Evolutionary conservation across 2,797 vertebrate species (phyloP).

Genomic region (Trichosurus vulpecula): DNA sequence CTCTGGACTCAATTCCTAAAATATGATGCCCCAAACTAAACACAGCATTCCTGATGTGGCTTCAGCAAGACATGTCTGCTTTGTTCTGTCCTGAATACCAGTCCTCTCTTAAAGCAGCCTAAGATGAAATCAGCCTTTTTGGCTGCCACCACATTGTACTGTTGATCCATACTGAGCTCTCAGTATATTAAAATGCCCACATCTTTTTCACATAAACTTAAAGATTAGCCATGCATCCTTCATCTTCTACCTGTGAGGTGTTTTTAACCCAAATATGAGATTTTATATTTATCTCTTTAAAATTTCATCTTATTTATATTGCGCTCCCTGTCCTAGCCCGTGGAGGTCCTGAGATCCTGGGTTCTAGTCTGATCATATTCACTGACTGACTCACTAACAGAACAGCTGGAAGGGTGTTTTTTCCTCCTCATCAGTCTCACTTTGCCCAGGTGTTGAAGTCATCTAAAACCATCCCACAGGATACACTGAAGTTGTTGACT

Average conservation of each 20-base stretch:
- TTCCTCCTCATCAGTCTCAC: background rate
- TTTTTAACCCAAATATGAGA: background rate
- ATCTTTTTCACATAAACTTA: background rate
- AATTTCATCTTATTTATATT: background rate
- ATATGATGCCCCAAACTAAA: background rate
- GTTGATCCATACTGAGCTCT: background rate
- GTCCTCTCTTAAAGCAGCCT: background rate
- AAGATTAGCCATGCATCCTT: background rate
- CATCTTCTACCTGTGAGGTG: background rate
- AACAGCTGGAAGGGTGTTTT: background rate
- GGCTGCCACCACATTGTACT: background rate
- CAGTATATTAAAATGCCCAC: background rate
- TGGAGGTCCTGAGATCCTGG: accelerated
- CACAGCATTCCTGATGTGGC: background rate
- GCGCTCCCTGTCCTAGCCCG: background rate
- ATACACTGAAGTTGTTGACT: accelerated
- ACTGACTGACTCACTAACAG: background rate
- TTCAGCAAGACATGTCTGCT: background rate
- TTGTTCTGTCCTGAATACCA: background rate
- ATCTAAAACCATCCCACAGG: constrained; percentile 23
- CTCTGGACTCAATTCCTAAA: background rate
- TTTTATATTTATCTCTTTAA: background rate
- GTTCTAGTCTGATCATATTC: accelerated
- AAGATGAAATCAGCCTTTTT: background rate
- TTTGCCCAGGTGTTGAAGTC: background rate